Conservation (phyloP, 2,113 vertebrate genomes). For the Lamprotornis superbus region DNA sequence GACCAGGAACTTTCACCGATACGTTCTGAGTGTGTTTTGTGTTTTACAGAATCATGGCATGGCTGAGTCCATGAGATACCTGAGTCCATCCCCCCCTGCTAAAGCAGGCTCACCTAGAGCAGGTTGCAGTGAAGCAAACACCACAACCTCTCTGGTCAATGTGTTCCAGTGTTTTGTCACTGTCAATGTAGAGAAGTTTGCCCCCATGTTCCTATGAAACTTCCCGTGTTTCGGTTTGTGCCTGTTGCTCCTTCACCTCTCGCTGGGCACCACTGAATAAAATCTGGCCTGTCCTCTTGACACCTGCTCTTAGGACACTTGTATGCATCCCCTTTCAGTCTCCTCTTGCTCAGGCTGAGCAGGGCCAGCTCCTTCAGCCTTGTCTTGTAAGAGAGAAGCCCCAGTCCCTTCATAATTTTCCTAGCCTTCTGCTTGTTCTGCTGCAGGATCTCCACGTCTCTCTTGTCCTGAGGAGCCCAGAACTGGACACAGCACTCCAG, state of each 20-base stretch:
- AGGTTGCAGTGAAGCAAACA: not conserved
- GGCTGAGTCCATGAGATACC: accelerated
- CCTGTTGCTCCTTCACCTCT: not conserved
- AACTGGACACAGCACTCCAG: not conserved
- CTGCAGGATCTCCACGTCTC: accelerated
- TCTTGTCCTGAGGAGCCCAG: not conserved
- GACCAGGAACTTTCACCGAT: not conserved
- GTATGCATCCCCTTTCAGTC: not conserved
- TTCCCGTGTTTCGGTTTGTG: not conserved
- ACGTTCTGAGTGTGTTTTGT: accelerated
- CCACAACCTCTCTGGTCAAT: not conserved
- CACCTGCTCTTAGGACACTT: too few species aligned
- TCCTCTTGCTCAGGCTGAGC: not conserved
- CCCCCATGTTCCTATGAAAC: not conserved
- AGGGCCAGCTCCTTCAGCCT: not conserved
- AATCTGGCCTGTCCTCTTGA: not conserved
- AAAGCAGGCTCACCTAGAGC: not conserved
- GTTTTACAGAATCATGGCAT: not conserved
- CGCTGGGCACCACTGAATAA: accelerated
- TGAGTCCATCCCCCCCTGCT: not conserved
- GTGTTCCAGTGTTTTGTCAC: not conserved
- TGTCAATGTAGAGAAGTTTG: not conserved
- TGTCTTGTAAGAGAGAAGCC: accelerated
- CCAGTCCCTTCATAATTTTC: not conserved
- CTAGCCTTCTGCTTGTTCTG: not conserved